Base-by-base conservation (phyloP, 2,797 vertebrate species). In the Triplophysa yarkandensis region DNA sequence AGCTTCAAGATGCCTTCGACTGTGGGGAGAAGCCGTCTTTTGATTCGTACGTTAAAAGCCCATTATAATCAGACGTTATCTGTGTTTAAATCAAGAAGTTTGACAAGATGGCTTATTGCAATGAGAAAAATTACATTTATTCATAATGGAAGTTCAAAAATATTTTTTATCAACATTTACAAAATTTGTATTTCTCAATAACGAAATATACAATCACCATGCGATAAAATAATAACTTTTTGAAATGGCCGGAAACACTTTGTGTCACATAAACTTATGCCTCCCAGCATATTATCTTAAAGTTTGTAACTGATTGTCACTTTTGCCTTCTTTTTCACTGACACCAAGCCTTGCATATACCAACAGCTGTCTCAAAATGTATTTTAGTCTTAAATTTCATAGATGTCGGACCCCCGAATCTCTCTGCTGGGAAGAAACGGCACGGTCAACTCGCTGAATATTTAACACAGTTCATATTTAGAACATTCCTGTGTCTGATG, bases 11-110 rank as follows among this genome's bases (percentile, higher is more conserved):
- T 39, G 96, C 96, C 0, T 99, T 99, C 41, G 97, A 99, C 87
- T 98, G 96, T 44, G 97, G 96, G 76, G 98, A 99, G 80, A 98
- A 98, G 74, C 97, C 98, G 2, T 92, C 94, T 4, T 99, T 99
- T 78, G 96, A 99, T 89, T 93, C 95, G 97, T 98, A 91, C 85
- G 84, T 11, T 25, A 11, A 28, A 48, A n/a, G 23, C 21, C 27
- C 23, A 14, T 46, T 7, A 62, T 0, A 32, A 14, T 43, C 6
- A 3, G 0, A 41, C 2, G 36, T 13, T 11, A n/a, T n/a, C n/a
- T n/a, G n/a, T n/a, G n/a, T n/a, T n/a, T n/a, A n/a, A n/a, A n/a
- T n/a, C n/a, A n/a, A n/a, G n/a, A n/a, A n/a, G n/a, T n/a, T n/a
- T n/a, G n/a, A n/a, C n/a, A n/a, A n/a, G n/a, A n/a, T n/a, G n/a